Conservation (phyloP, 2,797 vertebrate species). For the Scarus forsteni region DNA sequence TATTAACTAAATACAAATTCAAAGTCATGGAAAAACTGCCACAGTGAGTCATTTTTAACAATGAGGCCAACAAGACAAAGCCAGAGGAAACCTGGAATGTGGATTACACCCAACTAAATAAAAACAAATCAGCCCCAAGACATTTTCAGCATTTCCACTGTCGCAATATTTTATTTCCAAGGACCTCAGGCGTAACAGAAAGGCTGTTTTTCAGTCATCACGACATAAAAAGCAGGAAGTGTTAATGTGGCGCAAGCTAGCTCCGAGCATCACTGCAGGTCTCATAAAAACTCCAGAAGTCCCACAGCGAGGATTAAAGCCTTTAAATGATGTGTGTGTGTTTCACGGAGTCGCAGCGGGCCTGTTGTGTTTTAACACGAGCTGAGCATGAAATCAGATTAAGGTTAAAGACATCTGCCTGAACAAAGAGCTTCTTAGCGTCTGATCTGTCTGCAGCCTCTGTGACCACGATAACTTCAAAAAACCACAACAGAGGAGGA, state of each 20-base stretch:
- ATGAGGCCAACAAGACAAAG: rapidly evolving
- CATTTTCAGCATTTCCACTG: not conserved
- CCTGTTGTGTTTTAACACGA: not conserved
- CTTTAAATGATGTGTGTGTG: not conserved
- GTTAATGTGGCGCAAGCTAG: not conserved
- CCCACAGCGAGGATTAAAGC: conserved; percentile 2
- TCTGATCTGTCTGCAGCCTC: conserved; percentile 32
- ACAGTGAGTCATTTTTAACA: not conserved
- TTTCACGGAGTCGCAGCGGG: not conserved
- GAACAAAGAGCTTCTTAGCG: conserved; percentile 20
- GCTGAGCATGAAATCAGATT: not conserved
- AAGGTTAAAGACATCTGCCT: not conserved
- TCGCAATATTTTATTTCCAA: conserved; percentile 8
- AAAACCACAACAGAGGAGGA: conserved; percentile 22
- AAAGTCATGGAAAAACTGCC: not conserved
- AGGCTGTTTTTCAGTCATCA: conserved; percentile 3
- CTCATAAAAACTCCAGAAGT: not conserved
- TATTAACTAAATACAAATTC: not conserved
- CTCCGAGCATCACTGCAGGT: not conserved
- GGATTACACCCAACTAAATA: not conserved
- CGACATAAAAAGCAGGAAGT: conserved; percentile 2
- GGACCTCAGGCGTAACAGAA: not conserved
- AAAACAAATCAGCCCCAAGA: not conserved
- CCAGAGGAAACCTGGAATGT: not conserved
- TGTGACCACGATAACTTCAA: not conserved